These are phyloP conservation scores for Quiscalus mexicanus DNA, from an alignment of 2,113 vertebrate species.

Conservation along the genomic window DNA sequence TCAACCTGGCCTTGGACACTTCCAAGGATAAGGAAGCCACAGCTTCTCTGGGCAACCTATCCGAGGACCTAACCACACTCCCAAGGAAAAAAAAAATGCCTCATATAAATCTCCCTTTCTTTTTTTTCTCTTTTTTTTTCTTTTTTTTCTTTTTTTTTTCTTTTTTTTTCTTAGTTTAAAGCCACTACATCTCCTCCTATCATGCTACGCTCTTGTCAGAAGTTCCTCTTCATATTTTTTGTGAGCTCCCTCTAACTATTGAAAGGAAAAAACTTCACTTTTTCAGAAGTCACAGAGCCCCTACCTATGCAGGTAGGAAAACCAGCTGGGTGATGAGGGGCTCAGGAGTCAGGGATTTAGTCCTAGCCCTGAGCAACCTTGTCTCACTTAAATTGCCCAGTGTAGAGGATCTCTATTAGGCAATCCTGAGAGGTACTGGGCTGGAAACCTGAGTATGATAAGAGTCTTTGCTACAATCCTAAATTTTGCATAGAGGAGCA, in stretches of 20 bases:
- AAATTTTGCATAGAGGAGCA: neutral
- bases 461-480: neutral
- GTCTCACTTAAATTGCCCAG: neutral
- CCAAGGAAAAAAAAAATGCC: neutral
- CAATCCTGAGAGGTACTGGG: neutral
- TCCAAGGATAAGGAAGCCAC: neutral
- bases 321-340: neutral
- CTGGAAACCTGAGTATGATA: neutral
- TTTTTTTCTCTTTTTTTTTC: neutral
- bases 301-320: neutral
- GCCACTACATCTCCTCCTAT: neutral
- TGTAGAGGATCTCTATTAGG: neutral
- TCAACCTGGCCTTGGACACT: neutral
- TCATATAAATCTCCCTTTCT: rapidly evolving
- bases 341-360: neutral
- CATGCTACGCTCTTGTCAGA: rapidly evolving
- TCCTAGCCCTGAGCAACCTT: neutral
- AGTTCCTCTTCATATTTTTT: neutral
- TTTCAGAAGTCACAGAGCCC: neutral
- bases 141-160: neutral
- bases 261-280: neutral
- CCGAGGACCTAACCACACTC: neutral
- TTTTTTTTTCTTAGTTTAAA: neutral
- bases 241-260: neutral
- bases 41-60: neutral